Percentiles rank a stretch among this genome's conserved stretches.
Evolutionary conservation across 1,140 invertebrate species (phyloP).

Genomic region (Asbolus verrucosus): DNA sequence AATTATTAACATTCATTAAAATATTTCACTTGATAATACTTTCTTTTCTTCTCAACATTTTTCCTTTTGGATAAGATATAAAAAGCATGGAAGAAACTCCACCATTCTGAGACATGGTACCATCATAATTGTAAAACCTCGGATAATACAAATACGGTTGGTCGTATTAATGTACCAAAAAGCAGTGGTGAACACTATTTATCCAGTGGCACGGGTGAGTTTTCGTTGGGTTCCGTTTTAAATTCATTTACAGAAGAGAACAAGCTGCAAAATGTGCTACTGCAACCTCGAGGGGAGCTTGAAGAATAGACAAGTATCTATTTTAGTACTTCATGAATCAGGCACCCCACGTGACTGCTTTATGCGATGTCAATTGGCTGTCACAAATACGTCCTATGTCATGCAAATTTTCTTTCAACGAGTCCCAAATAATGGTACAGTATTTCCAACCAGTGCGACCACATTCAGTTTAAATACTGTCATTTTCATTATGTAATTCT

Average conservation of each 20-base stretch:
- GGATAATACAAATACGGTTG: conserved; percentile 14
- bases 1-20: no score
- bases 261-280: conserved; percentile 39
- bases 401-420: conserved; percentile 61
- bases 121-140: background rate
- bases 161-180: conserved; percentile 19
- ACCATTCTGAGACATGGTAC: conserved; percentile 15
- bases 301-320: conserved; percentile 58
- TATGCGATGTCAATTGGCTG: conserved; percentile 62
- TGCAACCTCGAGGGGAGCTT: conserved; percentile 47
- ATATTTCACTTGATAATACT: no score
- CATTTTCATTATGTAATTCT: no score
- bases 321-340: conserved; percentile 61
- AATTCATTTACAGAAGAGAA: conserved; percentile 21
- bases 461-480: conserved; percentile 21
- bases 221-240: conserved; percentile 20
- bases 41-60: no score
- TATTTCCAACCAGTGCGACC: conserved; percentile 23
- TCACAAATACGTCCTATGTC: conserved; percentile 62
- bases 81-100: conserved; percentile 7
- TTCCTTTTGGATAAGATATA: background rate
- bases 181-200: conserved; percentile 26
- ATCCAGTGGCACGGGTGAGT: conserved; percentile 25
- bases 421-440: conserved; percentile 41
- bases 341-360: conserved; percentile 62